Evolutionary conservation across 2,797 vertebrate genomes (phyloP).

Genomic region (Columba guinea): DNA sequence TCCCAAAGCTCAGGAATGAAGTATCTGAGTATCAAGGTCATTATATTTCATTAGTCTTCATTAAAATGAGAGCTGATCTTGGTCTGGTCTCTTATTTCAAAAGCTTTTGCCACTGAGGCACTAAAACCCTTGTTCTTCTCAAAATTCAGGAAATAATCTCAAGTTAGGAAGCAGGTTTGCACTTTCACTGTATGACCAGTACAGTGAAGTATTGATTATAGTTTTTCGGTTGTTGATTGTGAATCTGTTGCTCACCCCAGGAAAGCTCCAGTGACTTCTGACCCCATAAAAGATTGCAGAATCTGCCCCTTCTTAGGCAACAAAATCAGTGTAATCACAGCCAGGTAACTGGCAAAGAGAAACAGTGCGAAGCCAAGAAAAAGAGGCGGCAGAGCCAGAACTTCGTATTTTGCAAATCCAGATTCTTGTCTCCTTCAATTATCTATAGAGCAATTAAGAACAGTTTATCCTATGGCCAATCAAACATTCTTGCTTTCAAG

Average conservation of each 20-base stretch:
- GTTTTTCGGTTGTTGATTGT: neutral
- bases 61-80: neutral
- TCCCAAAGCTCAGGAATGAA: neutral
- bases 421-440: neutral
- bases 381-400: neutral
- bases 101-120: neutral
- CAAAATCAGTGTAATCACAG: conserved; percentile 3
- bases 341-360: conserved; percentile 50
- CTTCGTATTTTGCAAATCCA: conserved; percentile 46
- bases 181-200: neutral
- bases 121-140: neutral
- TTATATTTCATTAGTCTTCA: conserved; percentile 11
- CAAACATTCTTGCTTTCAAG: neutral
- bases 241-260: neutral
- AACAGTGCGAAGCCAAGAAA: neutral
- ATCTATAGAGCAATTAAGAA: neutral
- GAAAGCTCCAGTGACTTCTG: conserved; percentile 34
- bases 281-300: neutral
- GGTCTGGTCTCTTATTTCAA: conserved; percentile 8
- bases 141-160: neutral
- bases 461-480: neutral
- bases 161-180: neutral
- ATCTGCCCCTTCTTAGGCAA: conserved; percentile 35
- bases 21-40: neutral
- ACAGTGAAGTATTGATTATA: neutral